These are phyloP conservation scores for Coluber constrictor DNA, from an alignment of 2,797 vertebrate genomes.

Conservation along the genomic window DNA sequence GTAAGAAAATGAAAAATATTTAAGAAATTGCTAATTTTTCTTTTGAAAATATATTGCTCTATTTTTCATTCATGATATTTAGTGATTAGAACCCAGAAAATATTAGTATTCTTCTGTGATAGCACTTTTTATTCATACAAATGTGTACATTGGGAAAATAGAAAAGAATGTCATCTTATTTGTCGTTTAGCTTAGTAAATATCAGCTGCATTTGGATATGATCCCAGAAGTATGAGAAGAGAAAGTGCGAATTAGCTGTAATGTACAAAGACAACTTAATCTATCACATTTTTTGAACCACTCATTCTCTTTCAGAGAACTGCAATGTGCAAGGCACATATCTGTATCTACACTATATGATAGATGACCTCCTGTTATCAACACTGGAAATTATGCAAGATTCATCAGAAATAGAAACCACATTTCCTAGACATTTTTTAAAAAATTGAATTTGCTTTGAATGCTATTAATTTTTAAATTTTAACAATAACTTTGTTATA, in stretches of 20 bases:
- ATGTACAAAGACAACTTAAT: neutral
- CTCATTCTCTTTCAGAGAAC: neutral
- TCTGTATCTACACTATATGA: neutral
- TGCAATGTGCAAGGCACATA: neutral
- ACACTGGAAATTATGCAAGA: neutral
- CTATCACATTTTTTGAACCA: neutral
- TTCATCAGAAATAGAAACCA: neutral
- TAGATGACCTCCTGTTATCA: neutral
- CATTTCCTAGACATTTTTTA: neutral
- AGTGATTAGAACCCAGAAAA: neutral
- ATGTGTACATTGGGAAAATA: neutral
- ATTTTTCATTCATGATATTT: neutral
- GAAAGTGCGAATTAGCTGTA: neutral
- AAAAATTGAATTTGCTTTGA: neutral
- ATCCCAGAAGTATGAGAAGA: neutral
- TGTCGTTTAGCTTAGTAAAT: neutral
- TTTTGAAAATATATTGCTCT: neutral
- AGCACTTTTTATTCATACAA: neutral
- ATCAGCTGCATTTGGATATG: neutral
- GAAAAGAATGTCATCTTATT: neutral
- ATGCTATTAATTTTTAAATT: neutral
- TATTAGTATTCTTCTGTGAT: neutral
- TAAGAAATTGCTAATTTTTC: neutral
- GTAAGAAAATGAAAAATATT: neutral
- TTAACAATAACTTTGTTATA: neutral